Base-by-base conservation (phyloP, 2,888 invertebrate species). In the Drosophila multiciliata region DNA sequence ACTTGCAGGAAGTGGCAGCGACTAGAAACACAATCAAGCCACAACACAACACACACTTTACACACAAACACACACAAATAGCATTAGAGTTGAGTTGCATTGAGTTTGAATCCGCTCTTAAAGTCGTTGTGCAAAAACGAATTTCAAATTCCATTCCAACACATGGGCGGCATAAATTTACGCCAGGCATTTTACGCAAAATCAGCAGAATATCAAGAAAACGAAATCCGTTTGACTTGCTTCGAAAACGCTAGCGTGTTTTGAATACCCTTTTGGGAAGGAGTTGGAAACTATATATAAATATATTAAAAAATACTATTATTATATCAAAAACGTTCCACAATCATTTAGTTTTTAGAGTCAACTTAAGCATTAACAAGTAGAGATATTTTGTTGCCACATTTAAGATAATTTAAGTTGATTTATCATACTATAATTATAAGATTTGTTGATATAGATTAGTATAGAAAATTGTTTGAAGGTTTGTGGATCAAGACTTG, bases 81-180 rank as follows among this genome's bases (percentile, higher is more conserved):
- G 67, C 50, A 76, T 77, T 73, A 59, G 73, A 75, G 72, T 79
- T 66, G 73, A 82, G 64, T 74, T 68, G 74, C 76, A 80, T 65
- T 65, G 68, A 68, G 68, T 58, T 58, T 50, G 60, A 78, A 57
- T 9, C 49, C 52, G 66, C 61, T 61, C 82, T 87, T 83, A 59
- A 76, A 85, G 74, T 67, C 60, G 48, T 42, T 45, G 45, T 2
- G 58, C 59, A 57, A 65, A 70, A 69, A 55, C 62, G 72, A 80
- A 84, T 87, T 90, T 81, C 75, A 85, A 90, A 90, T 85, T 87
- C 75, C 76, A 80, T 85, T 87, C 78, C 76, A 81, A 81, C 75
- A 81, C 77, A 73, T 72, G 86, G 80, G 88, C 87, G 82, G 88
- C 76, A 89, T 83, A 90, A 90, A 87, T 90, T 83, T 86, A 49